Conservation (phyloP, 2,888 invertebrate genomes). For the Cancer borealis region DNA sequence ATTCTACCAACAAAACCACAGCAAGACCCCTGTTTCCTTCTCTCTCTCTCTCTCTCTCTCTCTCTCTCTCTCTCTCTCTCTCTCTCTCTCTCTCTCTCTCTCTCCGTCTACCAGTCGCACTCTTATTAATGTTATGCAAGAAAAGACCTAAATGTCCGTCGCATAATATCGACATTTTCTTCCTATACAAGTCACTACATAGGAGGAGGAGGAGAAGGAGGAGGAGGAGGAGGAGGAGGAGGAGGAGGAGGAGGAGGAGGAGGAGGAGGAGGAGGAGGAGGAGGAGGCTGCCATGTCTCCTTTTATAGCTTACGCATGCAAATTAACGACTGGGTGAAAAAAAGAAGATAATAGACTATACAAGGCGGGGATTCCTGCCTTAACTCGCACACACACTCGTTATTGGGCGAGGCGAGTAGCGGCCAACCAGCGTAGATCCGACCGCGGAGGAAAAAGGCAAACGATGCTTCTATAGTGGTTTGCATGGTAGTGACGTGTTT, state of each 20-base stretch:
- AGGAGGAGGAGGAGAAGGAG: conserved; percentile 31
- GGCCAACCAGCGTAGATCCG: conserved; percentile 3
- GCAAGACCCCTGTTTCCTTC: not conserved
- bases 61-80: conserved; percentile 47
- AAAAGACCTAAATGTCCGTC: not conserved
- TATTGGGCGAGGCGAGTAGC: not conserved
- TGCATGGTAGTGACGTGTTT: not conserved
- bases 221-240: conserved; percentile 4
- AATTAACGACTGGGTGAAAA: not conserved
- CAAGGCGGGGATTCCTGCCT: conserved; percentile 3
- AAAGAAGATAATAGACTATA: conserved; percentile 29
- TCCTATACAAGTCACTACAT: not conserved
- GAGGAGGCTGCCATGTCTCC: conserved; percentile 15
- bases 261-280: not conserved
- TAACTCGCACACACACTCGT: not conserved
- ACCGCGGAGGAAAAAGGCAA: not conserved
- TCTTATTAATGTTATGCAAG: not conserved
- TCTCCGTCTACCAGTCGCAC: not conserved
- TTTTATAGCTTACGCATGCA: conserved; percentile 29
- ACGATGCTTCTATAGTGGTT: not conserved
- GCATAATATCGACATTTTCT: conserved; percentile 9
- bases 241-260: not conserved
- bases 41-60: conserved; percentile 44
- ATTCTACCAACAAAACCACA: not conserved
- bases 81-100: conserved; percentile 32